Evolutionary conservation across 2,113 vertebrate genomes (phyloP).

Genomic region (Barnardius zonarius): DNA sequence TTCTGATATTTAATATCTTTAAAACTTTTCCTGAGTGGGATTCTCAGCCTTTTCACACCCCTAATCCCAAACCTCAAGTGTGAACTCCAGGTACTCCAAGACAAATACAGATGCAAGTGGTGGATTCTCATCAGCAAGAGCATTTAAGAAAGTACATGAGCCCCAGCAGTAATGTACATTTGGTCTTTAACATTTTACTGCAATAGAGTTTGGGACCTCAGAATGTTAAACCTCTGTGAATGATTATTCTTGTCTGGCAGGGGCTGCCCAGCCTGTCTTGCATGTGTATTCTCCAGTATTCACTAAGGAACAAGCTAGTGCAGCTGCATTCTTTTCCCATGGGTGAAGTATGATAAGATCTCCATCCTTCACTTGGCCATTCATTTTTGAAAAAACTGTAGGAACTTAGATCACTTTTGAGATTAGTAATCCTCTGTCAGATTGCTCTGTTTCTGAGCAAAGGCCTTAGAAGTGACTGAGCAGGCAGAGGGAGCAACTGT

Average conservation of each 20-base stretch:
- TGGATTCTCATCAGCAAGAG: not conserved
- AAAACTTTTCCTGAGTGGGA: not conserved
- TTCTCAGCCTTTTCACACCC: not conserved
- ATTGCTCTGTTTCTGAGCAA: not conserved
- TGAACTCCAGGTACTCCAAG: not conserved
- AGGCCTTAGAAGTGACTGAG: not conserved
- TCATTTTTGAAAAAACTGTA: not conserved
- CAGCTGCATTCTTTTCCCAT: not conserved
- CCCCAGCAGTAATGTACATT: not conserved
- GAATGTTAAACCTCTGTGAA: not conserved
- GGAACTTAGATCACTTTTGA: not conserved
- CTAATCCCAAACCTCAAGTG: not conserved
- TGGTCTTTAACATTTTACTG: not conserved
- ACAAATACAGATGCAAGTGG: not conserved
- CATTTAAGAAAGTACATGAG: not conserved
- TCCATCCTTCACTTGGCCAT: not conserved
- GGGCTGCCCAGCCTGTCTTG: not conserved
- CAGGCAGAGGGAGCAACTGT: not conserved
- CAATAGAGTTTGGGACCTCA: not conserved
- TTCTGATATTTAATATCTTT: not conserved
- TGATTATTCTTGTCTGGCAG: not conserved
- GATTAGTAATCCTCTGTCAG: not conserved
- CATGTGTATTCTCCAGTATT: not conserved
- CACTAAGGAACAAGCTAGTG: not conserved
- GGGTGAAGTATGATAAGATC: not conserved